phyloP scores from a whole-genome alignment of 2,113 vertebrate genomes.

The Tupaia chinensis region DNA sequence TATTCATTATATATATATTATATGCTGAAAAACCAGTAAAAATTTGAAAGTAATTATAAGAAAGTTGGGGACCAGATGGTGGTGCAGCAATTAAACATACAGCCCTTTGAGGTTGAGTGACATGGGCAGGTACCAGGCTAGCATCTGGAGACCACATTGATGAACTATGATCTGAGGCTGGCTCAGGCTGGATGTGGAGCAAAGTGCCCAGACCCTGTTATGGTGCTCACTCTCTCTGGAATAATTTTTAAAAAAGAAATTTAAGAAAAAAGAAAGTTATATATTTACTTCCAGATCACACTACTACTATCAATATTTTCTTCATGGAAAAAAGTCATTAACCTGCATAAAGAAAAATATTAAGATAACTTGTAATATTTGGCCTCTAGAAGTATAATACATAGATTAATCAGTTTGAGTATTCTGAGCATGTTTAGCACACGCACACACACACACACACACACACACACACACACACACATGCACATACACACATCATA shows the following conservation, averaged over 20 bases:
- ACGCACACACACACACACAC: background rate
- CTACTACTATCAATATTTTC: background rate
- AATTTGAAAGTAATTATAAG: constrained; percentile 19
- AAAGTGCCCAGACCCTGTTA: too few species aligned
- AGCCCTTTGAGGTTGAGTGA: too few species aligned
- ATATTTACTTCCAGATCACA: background rate
- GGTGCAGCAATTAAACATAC: too few species aligned
- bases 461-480: too few species aligned
- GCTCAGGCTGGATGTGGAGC: too few species aligned
- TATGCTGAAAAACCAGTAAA: background rate
- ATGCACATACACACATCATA: background rate
- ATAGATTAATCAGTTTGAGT: background rate
- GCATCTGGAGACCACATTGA: too few species aligned
- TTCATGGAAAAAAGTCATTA: background rate
- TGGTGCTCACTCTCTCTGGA: too few species aligned
- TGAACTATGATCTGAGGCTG: too few species aligned
- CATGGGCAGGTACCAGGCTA: too few species aligned
- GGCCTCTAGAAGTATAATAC: constrained; percentile 1
- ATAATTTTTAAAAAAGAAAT: too few species aligned
- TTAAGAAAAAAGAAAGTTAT: background rate
- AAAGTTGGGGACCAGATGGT: background rate
- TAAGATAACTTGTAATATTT: background rate
- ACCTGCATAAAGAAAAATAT: background rate
- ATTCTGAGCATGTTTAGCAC: background rate
- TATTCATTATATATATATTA: constrained; percentile 10